A percentile compares a stretch with the other conserved stretches of the same genome.
phyloP scores from a whole-genome alignment of 2,113 vertebrate species.

The Dolichallabes microphthalmus region DNA sequence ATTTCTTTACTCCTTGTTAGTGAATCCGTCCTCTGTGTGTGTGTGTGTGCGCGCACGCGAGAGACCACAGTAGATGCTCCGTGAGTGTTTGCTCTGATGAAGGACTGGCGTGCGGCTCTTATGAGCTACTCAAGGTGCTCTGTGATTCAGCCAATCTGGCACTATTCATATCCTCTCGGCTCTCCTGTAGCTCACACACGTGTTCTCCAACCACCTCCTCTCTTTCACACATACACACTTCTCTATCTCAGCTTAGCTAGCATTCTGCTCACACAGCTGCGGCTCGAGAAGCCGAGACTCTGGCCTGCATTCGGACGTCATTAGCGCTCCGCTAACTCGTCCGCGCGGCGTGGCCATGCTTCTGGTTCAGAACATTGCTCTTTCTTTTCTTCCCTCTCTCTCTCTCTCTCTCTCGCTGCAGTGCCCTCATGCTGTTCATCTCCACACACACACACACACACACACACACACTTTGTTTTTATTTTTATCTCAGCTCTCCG shows the following conservation, averaged over 20 bases:
- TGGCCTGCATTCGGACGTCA: conserved; percentile 21
- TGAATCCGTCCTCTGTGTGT: not conserved
- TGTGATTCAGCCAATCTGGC: conserved; percentile 47
- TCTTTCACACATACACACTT: conserved; percentile 22
- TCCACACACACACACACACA: not conserved
- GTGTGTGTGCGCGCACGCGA: not conserved
- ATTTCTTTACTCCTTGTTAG: not conserved
- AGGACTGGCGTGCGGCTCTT: conserved; percentile 35
- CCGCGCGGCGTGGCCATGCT: conserved; percentile 14
- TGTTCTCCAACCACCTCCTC: conserved; percentile 47
- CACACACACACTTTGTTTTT: not conserved
- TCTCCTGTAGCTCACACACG: conserved; percentile 51
- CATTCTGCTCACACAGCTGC: conserved; percentile 19
- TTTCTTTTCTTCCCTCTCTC: conserved; percentile 2
- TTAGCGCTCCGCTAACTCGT: conserved; percentile 36
- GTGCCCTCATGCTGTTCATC: not conserved
- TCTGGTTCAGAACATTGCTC: conserved; percentile 41
- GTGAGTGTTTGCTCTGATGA: conserved; percentile 34
- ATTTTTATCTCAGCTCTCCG: conserved; percentile 42
- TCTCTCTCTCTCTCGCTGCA: conserved; percentile 17
- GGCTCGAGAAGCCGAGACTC: not conserved
- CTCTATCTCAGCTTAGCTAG: conserved; percentile 37
- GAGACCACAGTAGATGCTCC: conserved; percentile 14
- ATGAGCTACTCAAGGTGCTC: conserved; percentile 51
- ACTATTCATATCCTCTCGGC: conserved; percentile 30